Evolutionary conservation across 2,888 invertebrate species (phyloP).

Genomic region (Ptychoptera albimana): DNA sequence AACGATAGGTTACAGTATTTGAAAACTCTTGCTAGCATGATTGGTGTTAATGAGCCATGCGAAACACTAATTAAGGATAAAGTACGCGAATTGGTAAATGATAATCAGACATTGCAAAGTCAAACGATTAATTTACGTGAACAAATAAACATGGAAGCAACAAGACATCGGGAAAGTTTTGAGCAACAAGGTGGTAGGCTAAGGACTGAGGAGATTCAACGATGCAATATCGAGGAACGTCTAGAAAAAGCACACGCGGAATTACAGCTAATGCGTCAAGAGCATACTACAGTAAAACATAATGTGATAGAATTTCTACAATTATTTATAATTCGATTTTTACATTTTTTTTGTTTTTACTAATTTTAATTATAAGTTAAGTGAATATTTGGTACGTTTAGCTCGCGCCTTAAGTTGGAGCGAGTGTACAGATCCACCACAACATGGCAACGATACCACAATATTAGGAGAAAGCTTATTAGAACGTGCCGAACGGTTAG

Average conservation of each 20-base stretch:
- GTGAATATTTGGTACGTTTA: conserved; percentile 68
- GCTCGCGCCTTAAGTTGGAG: conserved; percentile 52
- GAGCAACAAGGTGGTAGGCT: conserved; percentile 47
- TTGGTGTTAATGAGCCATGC: conserved; percentile 58
- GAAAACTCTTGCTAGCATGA: conserved; percentile 22
- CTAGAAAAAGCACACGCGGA: conserved; percentile 69
- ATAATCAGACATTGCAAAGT: conserved; percentile 63
- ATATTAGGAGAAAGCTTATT: conserved; percentile 56
- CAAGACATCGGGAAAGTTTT: conserved; percentile 39
- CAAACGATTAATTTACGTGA: conserved; percentile 62
- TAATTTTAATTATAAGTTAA: conserved; percentile 37
- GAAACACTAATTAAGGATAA: conserved; percentile 66
- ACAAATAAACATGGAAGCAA: conserved; percentile 53
- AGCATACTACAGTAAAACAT: conserved; percentile 19
- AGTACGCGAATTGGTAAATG: conserved; percentile 56
- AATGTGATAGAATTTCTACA: background rate
- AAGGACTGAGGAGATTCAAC: conserved; percentile 47
- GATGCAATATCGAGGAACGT: conserved; percentile 53
- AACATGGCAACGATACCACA: conserved; percentile 26
- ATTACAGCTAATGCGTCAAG: conserved; percentile 41
- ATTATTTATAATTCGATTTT: background rate
- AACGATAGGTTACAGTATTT: conserved; percentile 28
- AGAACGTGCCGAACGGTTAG: conserved; percentile 62
- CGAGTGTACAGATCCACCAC: conserved; percentile 26
- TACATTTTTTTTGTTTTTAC: background rate